Base-by-base conservation (phyloP, 2,888 invertebrate genomes). In the Mythimna lalbum region DNA sequence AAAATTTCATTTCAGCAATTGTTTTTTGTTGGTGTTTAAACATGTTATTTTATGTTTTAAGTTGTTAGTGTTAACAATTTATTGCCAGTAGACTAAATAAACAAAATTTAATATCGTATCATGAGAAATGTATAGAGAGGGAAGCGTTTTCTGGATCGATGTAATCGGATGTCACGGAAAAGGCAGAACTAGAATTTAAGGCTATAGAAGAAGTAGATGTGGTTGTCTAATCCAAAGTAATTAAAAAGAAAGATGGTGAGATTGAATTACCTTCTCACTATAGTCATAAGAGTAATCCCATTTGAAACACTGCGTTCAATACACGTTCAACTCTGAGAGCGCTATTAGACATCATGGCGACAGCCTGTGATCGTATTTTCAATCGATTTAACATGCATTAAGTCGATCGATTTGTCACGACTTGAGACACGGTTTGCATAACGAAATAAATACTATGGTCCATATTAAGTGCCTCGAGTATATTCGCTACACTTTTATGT, bases 351-450 rank as follows among this genome's bases (percentile, higher is more conserved):
- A 72, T 56, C 53, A 17, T 36, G 81, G 77, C 81, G 81, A 72
- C 81, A 59, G 57, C 17, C 23, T 12, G 17, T 47, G 67, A 81
- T 67, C 62, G 63, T 64, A 31, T 59, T 64, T n/a, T 59, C 55
- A 72, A 76, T 81, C 71, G 67, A 78, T 81, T 81, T 55, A 64
- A 59, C 62, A 76, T 67, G 77, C 77, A 70, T 70, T 63, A 63
- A 49, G 64, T 52, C 17, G 36, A 68, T 77, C 19, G 77, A 81
- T 79, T 81, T 52, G 77, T 23, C 62, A 63, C 65, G 65, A 75
- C 17, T 50, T 57, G 43, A 52, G 39, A 70, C 60, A 57, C 12
- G 31, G 57, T 19, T 53, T 55, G 62, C 71, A 39, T 71, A 55
- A 14, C 55, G n/a, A 78, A 59, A 64, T 56, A 43, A 39, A 49